Evolutionary conservation across 2,113 vertebrate species (phyloP).

Genomic region (Ophiodon elongatus): DNA sequence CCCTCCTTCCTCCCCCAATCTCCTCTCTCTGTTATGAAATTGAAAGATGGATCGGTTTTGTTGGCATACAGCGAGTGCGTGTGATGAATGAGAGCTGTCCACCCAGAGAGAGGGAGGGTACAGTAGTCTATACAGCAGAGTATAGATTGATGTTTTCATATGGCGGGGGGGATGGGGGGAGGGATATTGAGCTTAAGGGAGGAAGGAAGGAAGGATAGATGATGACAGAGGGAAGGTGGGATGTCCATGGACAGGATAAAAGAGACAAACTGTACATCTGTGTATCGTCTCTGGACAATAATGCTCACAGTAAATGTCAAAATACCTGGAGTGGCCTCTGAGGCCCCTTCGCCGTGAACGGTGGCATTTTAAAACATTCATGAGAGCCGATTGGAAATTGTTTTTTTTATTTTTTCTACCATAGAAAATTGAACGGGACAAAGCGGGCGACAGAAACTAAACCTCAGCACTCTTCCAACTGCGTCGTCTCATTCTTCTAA

Average conservation of each 20-base stretch:
- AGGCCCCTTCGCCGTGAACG: constrained; percentile 17
- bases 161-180: constrained; percentile 31
- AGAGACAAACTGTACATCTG: constrained; percentile 45
- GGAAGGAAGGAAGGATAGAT: constrained; percentile 48
- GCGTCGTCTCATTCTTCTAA: no score
- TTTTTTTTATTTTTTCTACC: constrained; percentile 39
- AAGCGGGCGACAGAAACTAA: background rate
- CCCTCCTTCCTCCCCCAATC: constrained; percentile 72
- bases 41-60: constrained; percentile 74
- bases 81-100: constrained; percentile 81
- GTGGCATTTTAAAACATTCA: constrained; percentile 66
- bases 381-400: constrained; percentile 64
- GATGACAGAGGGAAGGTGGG: constrained; percentile 47
- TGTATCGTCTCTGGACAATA: constrained; percentile 45
- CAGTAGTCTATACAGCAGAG: constrained; percentile 60
- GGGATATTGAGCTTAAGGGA: constrained; percentile 42
- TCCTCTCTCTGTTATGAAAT: constrained; percentile 76
- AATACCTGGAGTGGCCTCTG: constrained; percentile 13
- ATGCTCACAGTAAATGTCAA: constrained; percentile 57
- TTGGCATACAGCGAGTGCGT: constrained; percentile 53
- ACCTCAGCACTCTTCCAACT: no score
- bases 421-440: background rate
- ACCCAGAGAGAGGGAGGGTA: constrained; percentile 56
- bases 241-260: constrained; percentile 40
- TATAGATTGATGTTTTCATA: constrained; percentile 76